A percentile compares a stretch with the other conserved stretches of the same genome.
These are phyloP conservation scores for Callinectes sapidus DNA, from an alignment of 2,888 invertebrate species.

Conservation along the genomic window DNA sequence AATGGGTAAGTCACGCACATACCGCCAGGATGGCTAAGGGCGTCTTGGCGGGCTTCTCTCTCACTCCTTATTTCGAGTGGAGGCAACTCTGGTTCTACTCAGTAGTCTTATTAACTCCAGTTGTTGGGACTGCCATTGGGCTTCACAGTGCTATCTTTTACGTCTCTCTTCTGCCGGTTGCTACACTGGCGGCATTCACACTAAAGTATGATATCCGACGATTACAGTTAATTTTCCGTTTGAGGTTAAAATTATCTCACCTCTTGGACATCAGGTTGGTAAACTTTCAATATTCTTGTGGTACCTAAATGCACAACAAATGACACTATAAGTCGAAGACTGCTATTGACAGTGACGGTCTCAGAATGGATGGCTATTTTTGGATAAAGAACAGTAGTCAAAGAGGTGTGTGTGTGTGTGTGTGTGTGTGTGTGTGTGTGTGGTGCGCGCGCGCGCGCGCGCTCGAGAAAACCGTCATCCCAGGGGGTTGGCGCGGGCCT, in stretches of 20 bases:
- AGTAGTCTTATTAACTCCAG: neutral
- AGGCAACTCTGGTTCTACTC: neutral
- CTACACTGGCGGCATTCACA: neutral
- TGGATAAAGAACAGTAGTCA: neutral
- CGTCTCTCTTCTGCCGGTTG: neutral
- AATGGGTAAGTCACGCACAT: no score
- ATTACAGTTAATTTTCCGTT: neutral
- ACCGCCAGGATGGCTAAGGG: no score
- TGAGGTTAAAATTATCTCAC: neutral
- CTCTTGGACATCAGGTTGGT: neutral
- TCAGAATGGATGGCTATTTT: neutral
- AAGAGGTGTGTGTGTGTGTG: neutral
- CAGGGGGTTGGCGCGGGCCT: neutral
- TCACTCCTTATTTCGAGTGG: no score
- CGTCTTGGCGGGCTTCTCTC: no score
- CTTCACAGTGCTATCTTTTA: neutral
- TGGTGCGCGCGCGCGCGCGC: neutral
- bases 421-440: conserved; percentile 1
- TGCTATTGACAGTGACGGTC: neutral
- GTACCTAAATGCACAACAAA: neutral
- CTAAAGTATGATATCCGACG: neutral
- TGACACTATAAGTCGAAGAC: neutral
- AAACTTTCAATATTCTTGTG: neutral
- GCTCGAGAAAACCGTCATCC: neutral
- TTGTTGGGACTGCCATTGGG: neutral